phyloP scores from a whole-genome alignment of 2,113 vertebrate genomes.

The Myxocyprinus asiaticus region DNA sequence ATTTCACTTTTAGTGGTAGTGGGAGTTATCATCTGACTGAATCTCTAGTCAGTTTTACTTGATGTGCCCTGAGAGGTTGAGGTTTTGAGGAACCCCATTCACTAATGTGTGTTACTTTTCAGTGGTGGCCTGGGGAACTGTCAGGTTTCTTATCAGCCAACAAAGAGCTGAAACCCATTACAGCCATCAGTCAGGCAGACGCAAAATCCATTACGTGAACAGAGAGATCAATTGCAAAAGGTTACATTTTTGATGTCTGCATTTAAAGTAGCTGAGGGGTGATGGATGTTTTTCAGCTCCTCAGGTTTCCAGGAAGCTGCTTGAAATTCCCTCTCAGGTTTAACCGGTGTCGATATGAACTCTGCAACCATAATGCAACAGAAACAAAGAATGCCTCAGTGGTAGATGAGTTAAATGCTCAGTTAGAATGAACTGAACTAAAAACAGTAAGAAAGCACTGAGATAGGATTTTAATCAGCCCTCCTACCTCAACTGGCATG shows the following conservation, averaged over 20 bases:
- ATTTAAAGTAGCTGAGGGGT: conserved; percentile 65
- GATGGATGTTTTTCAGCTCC: conserved; percentile 68
- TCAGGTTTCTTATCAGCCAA: conserved; percentile 58
- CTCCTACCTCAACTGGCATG: conserved; percentile 6
- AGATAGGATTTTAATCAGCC: conserved; percentile 36
- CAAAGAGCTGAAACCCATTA: conserved; percentile 63
- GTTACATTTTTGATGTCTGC: conserved; percentile 69
- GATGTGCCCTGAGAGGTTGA: conserved; percentile 47
- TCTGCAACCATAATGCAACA: neutral
- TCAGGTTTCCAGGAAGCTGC: conserved; percentile 64
- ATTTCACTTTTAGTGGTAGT: conserved; percentile 34
- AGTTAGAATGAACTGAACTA: neutral
- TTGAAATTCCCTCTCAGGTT: conserved; percentile 64
- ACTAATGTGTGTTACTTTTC: conserved; percentile 60
- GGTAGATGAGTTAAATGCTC: neutral
- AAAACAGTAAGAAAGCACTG: conserved; percentile 15
- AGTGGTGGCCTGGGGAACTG: conserved; percentile 52
- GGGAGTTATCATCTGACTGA: conserved; percentile 57
- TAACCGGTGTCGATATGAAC: conserved; percentile 53
- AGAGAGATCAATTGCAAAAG: conserved; percentile 68
- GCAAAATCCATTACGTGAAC: conserved; percentile 70
- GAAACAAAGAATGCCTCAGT: neutral
- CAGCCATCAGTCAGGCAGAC: conserved; percentile 58
- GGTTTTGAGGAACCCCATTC: conserved; percentile 52
- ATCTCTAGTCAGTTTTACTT: conserved; percentile 62